Evolutionary conservation across 2,888 invertebrate genomes (phyloP).

Genomic region (Dione vanillae): DNA sequence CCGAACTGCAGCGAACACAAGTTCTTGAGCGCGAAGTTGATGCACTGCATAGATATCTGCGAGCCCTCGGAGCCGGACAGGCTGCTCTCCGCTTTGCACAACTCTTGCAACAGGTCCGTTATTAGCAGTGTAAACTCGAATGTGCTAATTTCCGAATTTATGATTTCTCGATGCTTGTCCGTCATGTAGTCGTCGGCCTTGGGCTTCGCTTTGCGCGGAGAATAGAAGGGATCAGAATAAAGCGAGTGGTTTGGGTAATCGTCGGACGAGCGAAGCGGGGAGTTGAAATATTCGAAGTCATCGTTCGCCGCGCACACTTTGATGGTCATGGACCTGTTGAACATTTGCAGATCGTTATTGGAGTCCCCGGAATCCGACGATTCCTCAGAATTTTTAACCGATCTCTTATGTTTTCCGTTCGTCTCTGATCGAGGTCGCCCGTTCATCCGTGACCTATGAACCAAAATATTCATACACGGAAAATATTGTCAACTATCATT

Average conservation of each 20-base stretch:
- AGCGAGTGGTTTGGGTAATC: constrained; percentile 68
- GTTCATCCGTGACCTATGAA: constrained; percentile 59
- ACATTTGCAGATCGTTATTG: constrained; percentile 77
- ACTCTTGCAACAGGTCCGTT: constrained; percentile 81
- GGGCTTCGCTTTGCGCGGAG: constrained; percentile 70
- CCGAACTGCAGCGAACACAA: constrained; percentile 86
- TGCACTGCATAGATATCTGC: constrained; percentile 83
- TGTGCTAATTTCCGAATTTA: constrained; percentile 79
- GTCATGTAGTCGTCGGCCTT: constrained; percentile 82
- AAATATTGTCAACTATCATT: neutral
- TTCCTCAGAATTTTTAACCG: constrained; percentile 56
- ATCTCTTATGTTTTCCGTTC: constrained; percentile 58
- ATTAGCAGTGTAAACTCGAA: constrained; percentile 85
- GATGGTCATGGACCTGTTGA: constrained; percentile 80
- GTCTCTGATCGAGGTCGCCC: constrained; percentile 57
- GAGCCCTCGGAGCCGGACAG: constrained; percentile 81
- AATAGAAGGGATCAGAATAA: constrained; percentile 63
- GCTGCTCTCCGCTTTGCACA: constrained; percentile 81
- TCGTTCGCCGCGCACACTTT: constrained; percentile 84
- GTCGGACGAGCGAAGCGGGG: constrained; percentile 67
- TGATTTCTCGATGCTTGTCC: constrained; percentile 78
- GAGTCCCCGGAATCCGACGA: constrained; percentile 78
- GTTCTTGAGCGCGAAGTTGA: constrained; percentile 85
- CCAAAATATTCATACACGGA: neutral
- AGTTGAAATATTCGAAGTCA: constrained; percentile 86